These are phyloP conservation scores for Daubentonia madagascariensis DNA, from an alignment of 2,113 vertebrate genomes.

Conservation along the genomic window DNA sequence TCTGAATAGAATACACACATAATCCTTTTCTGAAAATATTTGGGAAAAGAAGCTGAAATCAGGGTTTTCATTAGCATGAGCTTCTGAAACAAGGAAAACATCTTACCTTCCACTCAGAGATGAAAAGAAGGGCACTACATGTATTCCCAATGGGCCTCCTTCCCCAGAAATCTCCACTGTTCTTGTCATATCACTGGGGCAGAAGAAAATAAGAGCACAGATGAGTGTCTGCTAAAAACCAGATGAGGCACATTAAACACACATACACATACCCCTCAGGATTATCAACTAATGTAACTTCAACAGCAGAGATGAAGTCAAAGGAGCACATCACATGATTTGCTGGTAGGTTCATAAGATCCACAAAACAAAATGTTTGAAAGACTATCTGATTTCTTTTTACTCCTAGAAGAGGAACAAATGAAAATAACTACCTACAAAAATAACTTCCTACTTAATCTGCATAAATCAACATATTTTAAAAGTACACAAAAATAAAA, in stretches of 20 bases:
- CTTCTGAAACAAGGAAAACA: constrained; percentile 41
- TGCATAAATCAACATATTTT: constrained; percentile 66
- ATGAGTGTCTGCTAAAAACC: constrained; percentile 32
- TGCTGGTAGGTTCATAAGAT: constrained; percentile 9
- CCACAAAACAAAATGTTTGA: constrained; percentile 23
- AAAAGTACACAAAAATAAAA: constrained; percentile 44
- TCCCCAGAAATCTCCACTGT: constrained; percentile 95
- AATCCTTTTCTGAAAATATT: constrained; percentile 25
- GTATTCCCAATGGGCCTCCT: constrained; percentile 94
- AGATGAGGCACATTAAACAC: neutral
- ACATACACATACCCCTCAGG: neutral
- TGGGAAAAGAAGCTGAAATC: neutral
- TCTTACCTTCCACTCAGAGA: constrained; percentile 97
- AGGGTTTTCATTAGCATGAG: constrained; percentile 41
- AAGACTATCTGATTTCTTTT: constrained; percentile 49
- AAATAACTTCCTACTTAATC: constrained; percentile 63
- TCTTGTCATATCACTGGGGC: constrained; percentile 90
- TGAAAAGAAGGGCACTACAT: constrained; percentile 96
- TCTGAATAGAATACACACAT: neutral
- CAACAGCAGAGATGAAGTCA: neutral
- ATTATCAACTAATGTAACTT: neutral
- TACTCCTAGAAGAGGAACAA: constrained; percentile 33
- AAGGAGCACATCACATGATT: neutral
- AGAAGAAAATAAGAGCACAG: constrained; percentile 67
- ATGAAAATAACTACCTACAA: constrained; percentile 47